phyloP scores from a whole-genome alignment of 2,888 invertebrate species.

The Trichopria drosophilae region DNA sequence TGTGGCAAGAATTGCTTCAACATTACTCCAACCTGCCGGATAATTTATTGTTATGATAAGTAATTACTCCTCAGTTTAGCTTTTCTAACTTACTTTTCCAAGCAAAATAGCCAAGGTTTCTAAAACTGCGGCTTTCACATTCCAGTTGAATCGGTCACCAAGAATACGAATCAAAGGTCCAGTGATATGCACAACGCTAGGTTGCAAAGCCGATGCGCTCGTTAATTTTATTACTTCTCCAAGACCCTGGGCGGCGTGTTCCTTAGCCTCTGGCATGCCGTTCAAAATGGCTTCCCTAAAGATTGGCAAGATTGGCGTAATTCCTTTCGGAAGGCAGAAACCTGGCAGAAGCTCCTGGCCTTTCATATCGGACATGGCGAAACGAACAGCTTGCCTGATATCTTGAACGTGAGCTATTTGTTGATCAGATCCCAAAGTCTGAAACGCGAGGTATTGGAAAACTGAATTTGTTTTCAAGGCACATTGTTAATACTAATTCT shows the following conservation, averaged over 20 bases:
- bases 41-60: conserved; percentile 7
- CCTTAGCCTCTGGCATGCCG: conserved; percentile 93
- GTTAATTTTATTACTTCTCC: conserved; percentile 79
- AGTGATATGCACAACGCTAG: conserved; percentile 95
- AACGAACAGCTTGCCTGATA: conserved; percentile 89
- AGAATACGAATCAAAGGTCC: conserved; percentile 97
- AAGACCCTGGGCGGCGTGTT: conserved; percentile 90
- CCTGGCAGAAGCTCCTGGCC: conserved; percentile 81
- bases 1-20: conserved; percentile 98
- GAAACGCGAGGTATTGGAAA: too few relatives aligned
- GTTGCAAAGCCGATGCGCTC: conserved; percentile 84
- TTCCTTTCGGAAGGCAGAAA: conserved; percentile 91
- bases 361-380: conserved; percentile 83
- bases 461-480: not conserved
- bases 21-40: conserved; percentile 81
- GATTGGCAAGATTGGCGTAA: conserved; percentile 89
- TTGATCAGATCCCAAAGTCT: conserved; percentile 80
- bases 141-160: conserved; percentile 91
- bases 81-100: conserved; percentile 72
- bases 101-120: conserved; percentile 91
- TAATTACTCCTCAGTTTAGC: not conserved
- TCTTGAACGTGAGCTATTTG: conserved; percentile 86
- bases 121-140: conserved; percentile 93
- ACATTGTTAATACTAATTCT: too few relatives aligned
- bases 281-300: conserved; percentile 96